Evolutionary conservation across 2,888 invertebrate genomes (phyloP), one percentile per base, ranked within the genome.

Genomic region (Nysson spinosus): DNA sequence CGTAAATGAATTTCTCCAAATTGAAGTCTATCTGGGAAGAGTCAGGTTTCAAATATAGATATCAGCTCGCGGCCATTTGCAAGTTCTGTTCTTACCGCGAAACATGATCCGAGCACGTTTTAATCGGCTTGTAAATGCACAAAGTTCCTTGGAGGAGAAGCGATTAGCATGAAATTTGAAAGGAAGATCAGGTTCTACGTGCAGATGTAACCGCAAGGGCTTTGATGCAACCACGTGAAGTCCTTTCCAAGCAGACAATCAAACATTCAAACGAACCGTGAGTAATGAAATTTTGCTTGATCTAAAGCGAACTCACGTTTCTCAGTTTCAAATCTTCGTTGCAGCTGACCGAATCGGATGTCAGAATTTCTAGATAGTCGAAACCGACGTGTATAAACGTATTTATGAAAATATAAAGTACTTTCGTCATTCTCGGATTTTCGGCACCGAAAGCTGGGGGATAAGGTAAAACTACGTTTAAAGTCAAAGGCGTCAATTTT

Each of bases 81-180:
- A 24, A 26, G 24, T 22, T 16, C 22, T 3, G 44, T 32, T 11
- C 12, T 11, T 16, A 6, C 5, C 9, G 11, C 14, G 17, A 58
- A 32, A 46, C 14, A 34, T 34, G 39, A 28, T 9, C 30, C 17
- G 30, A 19, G 28, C 12, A 52, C 32, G 54, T 34, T 58, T 57
- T 43, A 39, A 63, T 46, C 37, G 30, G 19, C 24, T 65, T 52
- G 43, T 26, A 51, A 44, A 65, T 60, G 40, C 44, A 52, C 28
- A 22, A 49, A 39, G 55, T 64, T 35, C 16, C 47, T 42, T 19
- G 40, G 51, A 34, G 32, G 24, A 34, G 24, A 7, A n/a, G 16
- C 40, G 44, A 67, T 72, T 63, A 71, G 50, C 42, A 67, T 63
- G 50, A 67, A 55, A 62, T 52, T 52, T 67, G 37, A 30, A 67